phyloP scores from a whole-genome alignment of 2,797 vertebrate genomes.

The Sebastes goodei region DNA sequence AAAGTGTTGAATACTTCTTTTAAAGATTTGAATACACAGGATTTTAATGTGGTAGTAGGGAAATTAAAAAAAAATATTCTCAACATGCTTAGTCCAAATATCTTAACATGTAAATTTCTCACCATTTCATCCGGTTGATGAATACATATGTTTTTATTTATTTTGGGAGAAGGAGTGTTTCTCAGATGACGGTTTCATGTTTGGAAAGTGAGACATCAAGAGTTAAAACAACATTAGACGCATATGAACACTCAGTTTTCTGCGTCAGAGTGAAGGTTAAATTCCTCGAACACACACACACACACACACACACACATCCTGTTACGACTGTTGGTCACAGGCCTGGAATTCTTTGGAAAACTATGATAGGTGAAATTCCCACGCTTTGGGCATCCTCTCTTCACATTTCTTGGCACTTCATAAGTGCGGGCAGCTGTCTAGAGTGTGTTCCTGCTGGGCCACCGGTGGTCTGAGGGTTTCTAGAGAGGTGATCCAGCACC shows the following conservation, averaged over 20 bases:
- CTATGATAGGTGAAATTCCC: conserved; percentile 64
- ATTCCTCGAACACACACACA: conserved; percentile 41
- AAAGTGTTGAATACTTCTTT: neutral
- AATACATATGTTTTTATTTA: neutral
- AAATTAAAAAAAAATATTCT: neutral
- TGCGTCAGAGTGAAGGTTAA: conserved; percentile 33
- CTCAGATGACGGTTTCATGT: conserved; percentile 14
- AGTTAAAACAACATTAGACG: neutral
- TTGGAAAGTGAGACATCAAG: conserved; percentile 3
- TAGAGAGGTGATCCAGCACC: conserved; percentile 20
- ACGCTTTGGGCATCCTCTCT: conserved; percentile 55
- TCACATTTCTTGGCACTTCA: conserved; percentile 32
- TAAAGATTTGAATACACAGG: neutral
- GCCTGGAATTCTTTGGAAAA: conserved; percentile 56
- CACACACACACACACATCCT: conserved; percentile 51
- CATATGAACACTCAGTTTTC: neutral
- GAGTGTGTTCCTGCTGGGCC: conserved; percentile 32
- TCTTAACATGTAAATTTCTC: neutral
- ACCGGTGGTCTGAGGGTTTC: conserved; percentile 6
- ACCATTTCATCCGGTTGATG: neutral
- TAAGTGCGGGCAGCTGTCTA: conserved; percentile 33
- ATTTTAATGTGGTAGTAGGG: neutral
- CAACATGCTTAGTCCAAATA: neutral
- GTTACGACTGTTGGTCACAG: conserved; percentile 49
- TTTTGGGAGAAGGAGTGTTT: neutral